phyloP scores from a whole-genome alignment of 2,113 vertebrate genomes.

The Strix aluco region DNA sequence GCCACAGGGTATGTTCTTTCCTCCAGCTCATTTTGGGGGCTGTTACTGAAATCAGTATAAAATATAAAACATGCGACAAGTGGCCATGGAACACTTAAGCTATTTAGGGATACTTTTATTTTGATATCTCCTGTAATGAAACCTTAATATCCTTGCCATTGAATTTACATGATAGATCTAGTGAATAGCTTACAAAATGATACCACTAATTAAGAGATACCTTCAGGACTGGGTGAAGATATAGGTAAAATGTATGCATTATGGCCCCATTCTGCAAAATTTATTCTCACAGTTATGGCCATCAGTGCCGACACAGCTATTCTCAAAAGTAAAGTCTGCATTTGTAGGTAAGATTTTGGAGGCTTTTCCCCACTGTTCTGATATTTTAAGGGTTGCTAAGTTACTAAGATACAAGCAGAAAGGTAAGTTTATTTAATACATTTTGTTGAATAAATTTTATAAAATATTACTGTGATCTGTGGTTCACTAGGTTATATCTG shows the following conservation, averaged over 20 bases:
- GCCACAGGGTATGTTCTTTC: fast-evolving
- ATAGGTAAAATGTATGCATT: background rate
- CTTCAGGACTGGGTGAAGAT: background rate
- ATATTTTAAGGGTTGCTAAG: constrained; percentile 47
- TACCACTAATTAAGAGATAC: background rate
- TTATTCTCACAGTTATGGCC: background rate
- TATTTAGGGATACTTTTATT: background rate
- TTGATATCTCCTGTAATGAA: background rate
- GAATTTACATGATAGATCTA: background rate
- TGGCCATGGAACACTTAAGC: background rate
- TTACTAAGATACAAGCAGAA: constrained; percentile 67
- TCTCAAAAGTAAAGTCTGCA: background rate
- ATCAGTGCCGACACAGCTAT: background rate
- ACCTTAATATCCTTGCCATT: background rate
- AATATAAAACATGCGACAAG: background rate
- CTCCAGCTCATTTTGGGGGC: background rate
- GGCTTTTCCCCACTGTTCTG: background rate
- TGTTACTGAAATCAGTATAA: background rate
- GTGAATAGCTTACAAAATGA: background rate
- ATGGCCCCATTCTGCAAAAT: constrained; percentile 10
- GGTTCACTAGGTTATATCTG: constrained; percentile 63
- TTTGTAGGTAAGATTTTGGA: constrained; percentile 3
- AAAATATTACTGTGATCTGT: constrained; percentile 56
- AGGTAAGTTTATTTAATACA: constrained; percentile 51
- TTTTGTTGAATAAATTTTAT: constrained; percentile 64